Base-by-base conservation (phyloP, 2,113 vertebrate species). In the Empidonax alnorum region DNA sequence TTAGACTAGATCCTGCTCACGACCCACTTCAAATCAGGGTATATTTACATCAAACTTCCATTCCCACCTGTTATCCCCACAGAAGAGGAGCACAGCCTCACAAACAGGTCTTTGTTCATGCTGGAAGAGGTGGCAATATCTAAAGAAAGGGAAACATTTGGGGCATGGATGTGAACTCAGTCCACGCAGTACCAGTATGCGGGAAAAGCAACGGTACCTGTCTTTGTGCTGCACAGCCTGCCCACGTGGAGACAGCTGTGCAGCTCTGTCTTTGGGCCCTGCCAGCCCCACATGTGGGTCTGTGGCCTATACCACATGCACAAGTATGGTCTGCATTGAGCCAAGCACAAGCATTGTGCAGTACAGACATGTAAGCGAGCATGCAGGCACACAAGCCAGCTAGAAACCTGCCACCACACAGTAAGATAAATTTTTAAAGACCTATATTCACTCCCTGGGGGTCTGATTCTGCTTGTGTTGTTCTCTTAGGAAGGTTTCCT, bases 61-160 rank as follows among this genome's bases (percentile, higher is more conserved):
- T 89, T 90, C 39, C 93, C 84, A 96, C 94, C 96, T 97, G 92
- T 95, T 93, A 75, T 94, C 78, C 35, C 42, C 3, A 22, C 62
- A 73, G 77, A 89, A 93, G 96, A 97, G 71, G 84, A 93, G 65
- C 55, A 7, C 7, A 82, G 74, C 63, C n/a, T 62, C 91, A 88
- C 76, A 90, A 85, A 89, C 72, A 91, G 72, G 88, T 61, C 88
- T 96, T 96, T 92, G 74, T 76, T 30, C 10, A 3, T 19, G 17
- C 69, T 93, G 46, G 84, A 77, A 53, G 93, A 97, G 39, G 33
- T 89, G 62, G 61, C 16, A 89, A 72, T 83, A 93, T 65, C 68
- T 71, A 52, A 90, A 94, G 84, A 80, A 63, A 74, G 12, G 58
- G 27, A 78, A 77, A 47, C 5, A 10, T 13, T 71, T 35, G 24